Percentiles rank a stretch among this genome's conserved stretches.
phyloP scores from a whole-genome alignment of 2,113 vertebrate genomes.

The Odobenus rosmarus region DNA sequence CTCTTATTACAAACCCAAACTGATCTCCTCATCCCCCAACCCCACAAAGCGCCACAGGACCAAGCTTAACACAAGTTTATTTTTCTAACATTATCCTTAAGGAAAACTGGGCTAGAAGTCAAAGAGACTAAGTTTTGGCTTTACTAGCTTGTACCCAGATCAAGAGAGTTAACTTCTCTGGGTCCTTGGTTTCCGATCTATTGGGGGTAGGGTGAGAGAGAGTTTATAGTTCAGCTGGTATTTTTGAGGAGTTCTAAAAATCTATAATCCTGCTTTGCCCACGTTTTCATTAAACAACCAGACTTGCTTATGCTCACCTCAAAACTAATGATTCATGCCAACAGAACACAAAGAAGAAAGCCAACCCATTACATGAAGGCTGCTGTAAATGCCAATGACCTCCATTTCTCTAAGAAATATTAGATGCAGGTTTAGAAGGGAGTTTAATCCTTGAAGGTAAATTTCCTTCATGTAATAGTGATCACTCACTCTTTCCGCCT shows the following conservation, averaged over 20 bases:
- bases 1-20: neutral
- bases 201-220: neutral
- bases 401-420: neutral
- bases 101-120: neutral
- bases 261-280: neutral
- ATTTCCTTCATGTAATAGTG: neutral
- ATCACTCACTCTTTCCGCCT: neutral
- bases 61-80: neutral
- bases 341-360: neutral
- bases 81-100: constrained; percentile 30
- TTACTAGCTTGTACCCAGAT: neutral
- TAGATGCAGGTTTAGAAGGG: neutral
- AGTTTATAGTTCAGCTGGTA: neutral
- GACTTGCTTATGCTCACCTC: neutral
- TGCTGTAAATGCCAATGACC: neutral
- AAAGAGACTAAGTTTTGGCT: neutral
- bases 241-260: constrained; percentile 19
- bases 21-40: neutral
- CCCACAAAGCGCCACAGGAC: neutral
- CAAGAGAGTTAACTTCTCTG: neutral
- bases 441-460: neutral
- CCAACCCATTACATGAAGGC: neutral
- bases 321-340: neutral
- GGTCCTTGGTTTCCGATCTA: neutral
- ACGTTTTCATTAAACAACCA: constrained; percentile 20